Conservation (phyloP, 2,113 vertebrate genomes). For the Sinocyclocheilus maitianheensis region DNA sequence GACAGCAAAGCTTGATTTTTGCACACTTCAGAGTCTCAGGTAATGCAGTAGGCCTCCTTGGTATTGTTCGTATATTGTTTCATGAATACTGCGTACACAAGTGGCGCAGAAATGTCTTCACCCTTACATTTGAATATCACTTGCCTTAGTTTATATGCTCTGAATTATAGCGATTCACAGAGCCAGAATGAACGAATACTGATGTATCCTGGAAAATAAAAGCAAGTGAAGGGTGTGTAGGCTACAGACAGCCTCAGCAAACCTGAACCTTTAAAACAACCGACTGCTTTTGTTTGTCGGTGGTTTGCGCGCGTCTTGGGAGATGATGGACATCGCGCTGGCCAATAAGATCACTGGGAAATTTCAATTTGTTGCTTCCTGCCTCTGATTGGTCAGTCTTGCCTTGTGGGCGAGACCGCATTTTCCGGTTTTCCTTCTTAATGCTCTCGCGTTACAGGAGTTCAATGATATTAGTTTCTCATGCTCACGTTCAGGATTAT, state of each 20-base stretch:
- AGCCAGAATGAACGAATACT: background rate
- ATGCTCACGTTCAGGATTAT: conserved; percentile 20
- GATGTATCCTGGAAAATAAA: background rate
- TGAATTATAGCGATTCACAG: background rate
- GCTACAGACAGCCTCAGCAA: background rate
- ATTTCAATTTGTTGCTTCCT: conserved; percentile 60
- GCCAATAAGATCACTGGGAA: conserved; percentile 64
- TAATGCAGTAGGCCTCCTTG: background rate
- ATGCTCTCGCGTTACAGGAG: conserved; percentile 53
- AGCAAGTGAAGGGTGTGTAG: background rate
- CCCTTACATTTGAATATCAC: background rate
- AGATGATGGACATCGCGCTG: conserved; percentile 39
- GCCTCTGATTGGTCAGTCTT: conserved; percentile 62
- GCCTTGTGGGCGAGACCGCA: conserved; percentile 55
- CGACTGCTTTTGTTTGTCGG: background rate
- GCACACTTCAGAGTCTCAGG: background rate
- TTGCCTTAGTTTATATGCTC: background rate
- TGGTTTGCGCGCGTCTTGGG: conserved; percentile 22
- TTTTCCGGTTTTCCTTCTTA: conserved; percentile 71
- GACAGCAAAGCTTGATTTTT: background rate
- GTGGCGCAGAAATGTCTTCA: background rate
- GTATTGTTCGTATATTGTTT: background rate
- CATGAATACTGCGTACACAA: background rate
- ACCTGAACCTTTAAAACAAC: conserved; percentile 25
- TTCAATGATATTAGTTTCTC: conserved; percentile 41